phyloP scores from a whole-genome alignment of 2,113 vertebrate genomes.

The Triplophysa siluroides region DNA sequence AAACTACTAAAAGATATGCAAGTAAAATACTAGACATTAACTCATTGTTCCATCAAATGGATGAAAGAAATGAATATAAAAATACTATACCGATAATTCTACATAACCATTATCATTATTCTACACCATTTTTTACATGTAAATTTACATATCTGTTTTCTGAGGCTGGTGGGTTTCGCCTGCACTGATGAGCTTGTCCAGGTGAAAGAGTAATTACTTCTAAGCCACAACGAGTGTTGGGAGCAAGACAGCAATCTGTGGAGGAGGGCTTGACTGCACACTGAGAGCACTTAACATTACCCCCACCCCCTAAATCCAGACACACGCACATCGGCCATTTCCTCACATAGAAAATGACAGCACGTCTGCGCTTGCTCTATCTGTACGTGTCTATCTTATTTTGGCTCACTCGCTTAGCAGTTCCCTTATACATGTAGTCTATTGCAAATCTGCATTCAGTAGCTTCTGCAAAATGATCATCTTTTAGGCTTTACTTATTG shows the following conservation, averaged over 20 bases:
- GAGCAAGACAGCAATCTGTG: constrained; percentile 61
- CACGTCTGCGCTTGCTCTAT: constrained; percentile 26
- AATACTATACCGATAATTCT: background rate
- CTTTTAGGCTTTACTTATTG: constrained; percentile 65
- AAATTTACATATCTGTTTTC: constrained; percentile 32
- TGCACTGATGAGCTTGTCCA: constrained; percentile 72
- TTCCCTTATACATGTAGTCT: constrained; percentile 11
- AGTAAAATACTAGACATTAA: background rate
- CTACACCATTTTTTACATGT: background rate
- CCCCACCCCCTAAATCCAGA: constrained; percentile 60
- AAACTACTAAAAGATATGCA: constrained; percentile 4
- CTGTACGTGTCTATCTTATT: constrained; percentile 26
- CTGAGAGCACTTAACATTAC: constrained; percentile 71
- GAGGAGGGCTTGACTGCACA: constrained; percentile 67
- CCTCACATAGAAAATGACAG: constrained; percentile 32
- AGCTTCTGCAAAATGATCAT: background rate
- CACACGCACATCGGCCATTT: constrained; percentile 54
- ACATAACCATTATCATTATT: constrained; percentile 6
- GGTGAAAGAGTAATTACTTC: constrained; percentile 92
- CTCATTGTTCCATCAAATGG: background rate
- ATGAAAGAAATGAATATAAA: background rate
- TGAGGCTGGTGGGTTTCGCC: constrained; percentile 39
- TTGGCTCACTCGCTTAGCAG: background rate
- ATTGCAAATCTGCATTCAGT: constrained; percentile 10
- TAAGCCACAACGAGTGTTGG: constrained; percentile 84